Conservation (phyloP, 2,113 vertebrate genomes). For the Nettapus auritus region DNA sequence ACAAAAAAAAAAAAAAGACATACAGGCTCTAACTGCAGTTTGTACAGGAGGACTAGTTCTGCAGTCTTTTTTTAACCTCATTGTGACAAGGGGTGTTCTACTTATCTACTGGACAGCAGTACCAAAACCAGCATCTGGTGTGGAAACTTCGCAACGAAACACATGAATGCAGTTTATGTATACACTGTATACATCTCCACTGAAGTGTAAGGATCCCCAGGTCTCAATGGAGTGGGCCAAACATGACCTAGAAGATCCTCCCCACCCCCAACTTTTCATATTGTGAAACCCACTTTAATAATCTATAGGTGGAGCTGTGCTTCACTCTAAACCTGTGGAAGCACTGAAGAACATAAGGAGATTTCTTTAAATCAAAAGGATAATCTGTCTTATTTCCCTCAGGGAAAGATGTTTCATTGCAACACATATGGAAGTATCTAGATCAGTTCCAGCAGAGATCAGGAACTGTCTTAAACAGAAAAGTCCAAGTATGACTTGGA, state of each 20-base stretch:
- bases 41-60: neutral
- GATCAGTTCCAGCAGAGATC: neutral
- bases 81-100: neutral
- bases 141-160: neutral
- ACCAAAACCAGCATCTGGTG: neutral
- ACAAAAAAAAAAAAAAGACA: neutral
- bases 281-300: too few species aligned
- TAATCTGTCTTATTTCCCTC: neutral
- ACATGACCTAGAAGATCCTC: too few species aligned
- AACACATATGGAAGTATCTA: neutral
- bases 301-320: neutral
- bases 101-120: fast-evolving
- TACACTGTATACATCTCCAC: fast-evolving
- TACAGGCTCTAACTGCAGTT: neutral
- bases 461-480: neutral
- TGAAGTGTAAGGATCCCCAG: neutral
- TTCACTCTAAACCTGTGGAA: neutral
- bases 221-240: neutral
- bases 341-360: neutral
- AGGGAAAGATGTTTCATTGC: neutral
- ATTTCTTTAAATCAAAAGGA: neutral
- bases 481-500: neutral
- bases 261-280: too few species aligned
- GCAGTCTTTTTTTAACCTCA: neutral
- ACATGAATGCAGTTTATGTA: neutral